A percentile compares a stretch with the other conserved stretches of the same genome.
These are phyloP conservation scores for Meandrina meandrites DNA, from an alignment of 92 coral and sea anemone species.

Conservation along the genomic window DNA sequence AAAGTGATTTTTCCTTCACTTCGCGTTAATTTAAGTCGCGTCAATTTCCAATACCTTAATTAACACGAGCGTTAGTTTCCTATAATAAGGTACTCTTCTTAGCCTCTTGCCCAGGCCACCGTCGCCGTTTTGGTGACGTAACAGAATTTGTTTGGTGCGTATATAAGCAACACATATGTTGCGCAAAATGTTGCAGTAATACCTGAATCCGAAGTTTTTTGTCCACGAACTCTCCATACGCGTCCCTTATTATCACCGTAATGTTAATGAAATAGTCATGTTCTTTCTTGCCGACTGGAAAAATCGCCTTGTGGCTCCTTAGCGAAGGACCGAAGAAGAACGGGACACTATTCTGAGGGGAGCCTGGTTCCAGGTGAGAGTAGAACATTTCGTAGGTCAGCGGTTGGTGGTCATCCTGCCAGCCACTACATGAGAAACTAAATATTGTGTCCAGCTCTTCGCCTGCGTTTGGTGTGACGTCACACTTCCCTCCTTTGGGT, in stretches of 20 bases:
- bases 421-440: slow-evolving; percentile 63
- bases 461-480: slow-evolving; percentile 66
- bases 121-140: too few relatives aligned
- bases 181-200: not conserved
- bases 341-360: slow-evolving; percentile 36
- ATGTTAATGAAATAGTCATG: slow-evolving; percentile 37
- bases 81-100: too few relatives aligned
- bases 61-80: too few relatives aligned
- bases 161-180: too few relatives aligned
- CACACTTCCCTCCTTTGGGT: slow-evolving; percentile 78
- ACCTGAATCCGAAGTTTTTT: slow-evolving; percentile 58
- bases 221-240: slow-evolving; percentile 64
- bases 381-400: slow-evolving; percentile 73
- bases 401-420: slow-evolving; percentile 84
- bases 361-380: slow-evolving; percentile 23
- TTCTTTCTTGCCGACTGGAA: slow-evolving; percentile 69
- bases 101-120: too few relatives aligned
- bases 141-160: too few relatives aligned
- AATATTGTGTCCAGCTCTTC: slow-evolving; percentile 66
- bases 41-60: too few relatives aligned
- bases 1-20: too few relatives aligned
- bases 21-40: too few relatives aligned
- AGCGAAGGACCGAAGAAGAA: slow-evolving; percentile 76
- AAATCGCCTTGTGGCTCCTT: slow-evolving; percentile 36
- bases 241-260: slow-evolving; percentile 71